These are phyloP conservation scores for Cydia fagiglandana DNA, from an alignment of 1,140 invertebrate species.

Conservation along the genomic window DNA sequence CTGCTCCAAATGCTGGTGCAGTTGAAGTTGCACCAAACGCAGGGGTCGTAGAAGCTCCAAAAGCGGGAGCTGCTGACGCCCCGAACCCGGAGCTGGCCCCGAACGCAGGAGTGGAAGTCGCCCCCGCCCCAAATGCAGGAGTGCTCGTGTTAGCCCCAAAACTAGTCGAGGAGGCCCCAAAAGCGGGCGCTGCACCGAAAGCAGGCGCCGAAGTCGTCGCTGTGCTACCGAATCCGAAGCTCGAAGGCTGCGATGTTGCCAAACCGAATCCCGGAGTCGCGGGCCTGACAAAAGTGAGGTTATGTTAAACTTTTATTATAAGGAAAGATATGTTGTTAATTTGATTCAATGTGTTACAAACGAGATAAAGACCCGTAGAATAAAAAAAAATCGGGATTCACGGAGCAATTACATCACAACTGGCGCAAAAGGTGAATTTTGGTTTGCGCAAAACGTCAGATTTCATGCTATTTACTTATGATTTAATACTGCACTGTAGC, in stretches of 20 bases:
- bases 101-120: conserved; percentile 39
- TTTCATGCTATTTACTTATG: neutral
- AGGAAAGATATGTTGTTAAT: neutral
- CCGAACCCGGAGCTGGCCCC: conserved; percentile 42
- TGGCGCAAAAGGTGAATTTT: neutral
- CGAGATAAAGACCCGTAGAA: too few relatives aligned
- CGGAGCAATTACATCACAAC: neutral
- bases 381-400: too few relatives aligned
- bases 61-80: conserved; percentile 45
- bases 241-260: conserved; percentile 6
- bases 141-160: conserved; percentile 43
- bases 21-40: conserved; percentile 21
- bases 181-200: conserved; percentile 45
- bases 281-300: conserved; percentile 50
- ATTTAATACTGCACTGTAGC: neutral
- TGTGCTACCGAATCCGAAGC: conserved; percentile 49
- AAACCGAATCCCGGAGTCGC: conserved; percentile 65
- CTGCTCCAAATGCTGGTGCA: conserved; percentile 39
- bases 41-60: conserved; percentile 40
- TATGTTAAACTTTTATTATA: conserved; percentile 27
- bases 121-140: conserved; percentile 43
- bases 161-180: conserved; percentile 37
- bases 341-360: too few relatives aligned
- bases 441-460: neutral
- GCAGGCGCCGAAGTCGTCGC: conserved; percentile 55